Conservation (phyloP, 2,113 vertebrate species). For the Spea multiplicata region DNA sequence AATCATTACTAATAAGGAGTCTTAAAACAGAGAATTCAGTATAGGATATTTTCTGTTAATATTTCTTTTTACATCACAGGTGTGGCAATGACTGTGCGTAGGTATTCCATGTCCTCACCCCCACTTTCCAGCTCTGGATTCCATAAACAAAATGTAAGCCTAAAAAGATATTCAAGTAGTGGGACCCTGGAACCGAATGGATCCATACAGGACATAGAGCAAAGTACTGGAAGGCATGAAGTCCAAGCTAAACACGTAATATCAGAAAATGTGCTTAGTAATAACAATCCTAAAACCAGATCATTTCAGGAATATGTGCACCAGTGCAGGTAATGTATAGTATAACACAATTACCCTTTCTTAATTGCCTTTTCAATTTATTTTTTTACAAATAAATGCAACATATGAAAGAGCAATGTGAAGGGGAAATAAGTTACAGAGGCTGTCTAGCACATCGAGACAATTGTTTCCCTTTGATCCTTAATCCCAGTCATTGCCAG, state of each 20-base stretch:
- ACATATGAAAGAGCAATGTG: no score
- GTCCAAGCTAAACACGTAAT: slow-evolving; percentile 4
- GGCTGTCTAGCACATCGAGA: no score
- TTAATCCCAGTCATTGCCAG: no score
- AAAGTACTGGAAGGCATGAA: slow-evolving; percentile 46
- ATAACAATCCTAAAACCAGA: slow-evolving; percentile 53
- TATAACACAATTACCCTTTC: not conserved
- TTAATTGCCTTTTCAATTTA: no score
- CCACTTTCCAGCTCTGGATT: slow-evolving; percentile 51
- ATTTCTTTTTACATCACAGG: slow-evolving; percentile 59
- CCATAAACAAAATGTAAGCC: slow-evolving; percentile 45
- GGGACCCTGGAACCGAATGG: not conserved
- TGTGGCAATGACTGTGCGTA: slow-evolving; percentile 83
- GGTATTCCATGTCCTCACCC: slow-evolving; percentile 73
- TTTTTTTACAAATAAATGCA: no score
- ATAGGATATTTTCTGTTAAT: not conserved
- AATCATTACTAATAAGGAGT: no score
- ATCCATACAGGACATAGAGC: not conserved
- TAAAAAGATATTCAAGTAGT: slow-evolving; percentile 34
- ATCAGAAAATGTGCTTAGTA: not conserved
- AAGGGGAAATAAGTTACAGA: no score
- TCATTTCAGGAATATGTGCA: slow-evolving; percentile 68
- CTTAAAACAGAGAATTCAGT: no score
- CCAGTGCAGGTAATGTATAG: slow-evolving; percentile 71
- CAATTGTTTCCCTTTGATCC: no score